phyloP scores from a whole-genome alignment of 2,113 vertebrate genomes.

The Smithornis capensis region DNA sequence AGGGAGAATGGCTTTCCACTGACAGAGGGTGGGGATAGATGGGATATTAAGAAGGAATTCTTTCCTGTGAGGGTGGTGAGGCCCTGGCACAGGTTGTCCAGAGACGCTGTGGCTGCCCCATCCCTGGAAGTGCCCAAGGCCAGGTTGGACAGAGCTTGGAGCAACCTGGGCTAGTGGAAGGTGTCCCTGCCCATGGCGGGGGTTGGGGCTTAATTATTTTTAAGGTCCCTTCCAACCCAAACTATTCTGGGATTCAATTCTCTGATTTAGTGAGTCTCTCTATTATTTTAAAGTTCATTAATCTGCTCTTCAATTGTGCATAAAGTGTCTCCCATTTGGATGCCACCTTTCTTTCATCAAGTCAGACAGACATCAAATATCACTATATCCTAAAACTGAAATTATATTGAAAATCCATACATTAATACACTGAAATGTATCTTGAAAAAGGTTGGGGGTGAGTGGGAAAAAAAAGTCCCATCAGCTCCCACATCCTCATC shows the following conservation, averaged over 20 bases:
- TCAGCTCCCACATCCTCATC: background rate
- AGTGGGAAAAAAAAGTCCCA: background rate
- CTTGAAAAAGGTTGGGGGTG: background rate
- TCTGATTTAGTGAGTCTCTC: background rate
- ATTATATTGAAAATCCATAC: background rate
- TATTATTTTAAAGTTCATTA: background rate
- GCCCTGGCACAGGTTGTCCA: background rate
- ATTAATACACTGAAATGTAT: background rate
- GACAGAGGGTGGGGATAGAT: background rate
- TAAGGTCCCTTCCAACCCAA: background rate
- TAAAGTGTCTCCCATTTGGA: background rate
- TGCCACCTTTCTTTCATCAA: background rate
- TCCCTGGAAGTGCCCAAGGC: accelerated
- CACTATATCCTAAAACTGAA: background rate
- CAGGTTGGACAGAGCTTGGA: accelerated
- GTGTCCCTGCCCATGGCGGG: background rate
- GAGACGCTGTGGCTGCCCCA: background rate
- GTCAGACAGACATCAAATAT: background rate
- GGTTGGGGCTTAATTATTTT: background rate
- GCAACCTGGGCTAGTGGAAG: background rate
- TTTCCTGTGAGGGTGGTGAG: background rate
- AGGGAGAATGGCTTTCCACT: background rate
- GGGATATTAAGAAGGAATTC: accelerated
- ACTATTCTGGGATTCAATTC: background rate
- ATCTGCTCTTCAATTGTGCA: background rate